Conservation (phyloP, 1,140 invertebrate species). For the Asobara japonica region DNA sequence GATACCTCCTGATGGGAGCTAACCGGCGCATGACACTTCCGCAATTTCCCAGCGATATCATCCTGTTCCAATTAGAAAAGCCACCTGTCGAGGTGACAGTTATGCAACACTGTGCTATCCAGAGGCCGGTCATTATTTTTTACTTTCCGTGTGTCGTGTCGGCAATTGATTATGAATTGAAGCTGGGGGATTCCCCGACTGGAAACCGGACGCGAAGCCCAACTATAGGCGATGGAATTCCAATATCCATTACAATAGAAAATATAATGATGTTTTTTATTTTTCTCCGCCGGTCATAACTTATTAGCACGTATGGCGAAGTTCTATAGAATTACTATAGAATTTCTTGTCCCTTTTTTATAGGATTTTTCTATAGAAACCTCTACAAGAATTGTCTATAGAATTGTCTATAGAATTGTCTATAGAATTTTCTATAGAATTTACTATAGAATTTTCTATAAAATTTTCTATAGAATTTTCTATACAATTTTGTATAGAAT, state of each 20-base stretch:
- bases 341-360: no score
- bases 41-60: slow-evolving; percentile 29
- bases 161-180: not conserved
- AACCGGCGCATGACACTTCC: slow-evolving; percentile 33
- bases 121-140: not conserved
- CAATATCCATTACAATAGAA: no score
- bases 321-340: no score
- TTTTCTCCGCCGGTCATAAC: no score
- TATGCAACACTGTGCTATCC: slow-evolving; percentile 7
- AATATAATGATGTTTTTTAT: not conserved
- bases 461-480: no score
- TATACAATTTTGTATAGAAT: no score
- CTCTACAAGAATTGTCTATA: no score
- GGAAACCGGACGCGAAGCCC: not conserved
- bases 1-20: slow-evolving; percentile 4
- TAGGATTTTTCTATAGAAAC: no score
- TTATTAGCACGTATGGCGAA: no score
- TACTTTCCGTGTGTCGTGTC: not conserved
- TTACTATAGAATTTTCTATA: no score
- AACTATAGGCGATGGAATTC: not conserved
- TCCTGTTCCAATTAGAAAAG: slow-evolving; percentile 19
- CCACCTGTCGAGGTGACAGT: not conserved
- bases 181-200: not conserved
- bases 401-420: no score
- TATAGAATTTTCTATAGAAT: no score